Conservation (phyloP, 2,113 vertebrate genomes). For the Theristicus caerulescens region DNA sequence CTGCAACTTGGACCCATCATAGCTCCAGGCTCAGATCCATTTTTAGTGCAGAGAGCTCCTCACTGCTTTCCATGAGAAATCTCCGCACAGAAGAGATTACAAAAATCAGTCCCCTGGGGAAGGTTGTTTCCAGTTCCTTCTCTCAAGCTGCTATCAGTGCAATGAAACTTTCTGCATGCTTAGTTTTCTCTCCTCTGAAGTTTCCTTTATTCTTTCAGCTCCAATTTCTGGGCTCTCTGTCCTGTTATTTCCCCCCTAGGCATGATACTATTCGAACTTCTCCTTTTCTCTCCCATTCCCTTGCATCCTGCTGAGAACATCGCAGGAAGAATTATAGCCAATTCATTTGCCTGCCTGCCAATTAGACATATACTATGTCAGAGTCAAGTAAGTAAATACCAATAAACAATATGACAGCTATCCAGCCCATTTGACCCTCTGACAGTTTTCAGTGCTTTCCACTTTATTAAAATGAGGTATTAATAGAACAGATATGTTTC, state of each 20-base stretch:
- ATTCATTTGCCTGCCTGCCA: slow-evolving; percentile 40
- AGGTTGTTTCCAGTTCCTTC: neutral
- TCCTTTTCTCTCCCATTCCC: neutral
- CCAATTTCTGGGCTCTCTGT: neutral
- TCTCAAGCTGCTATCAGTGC: neutral
- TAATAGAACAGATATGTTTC: slow-evolving; percentile 16
- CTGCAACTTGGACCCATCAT: neutral
- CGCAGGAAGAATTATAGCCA: slow-evolving; percentile 9
- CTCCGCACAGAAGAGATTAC: neutral
- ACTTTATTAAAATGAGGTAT: slow-evolving; percentile 26
- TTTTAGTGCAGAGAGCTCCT: neutral
- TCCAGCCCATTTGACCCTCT: slow-evolving; percentile 16
- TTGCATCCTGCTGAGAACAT: neutral
- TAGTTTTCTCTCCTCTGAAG: neutral
- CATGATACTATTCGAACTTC: neutral
- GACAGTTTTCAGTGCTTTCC: slow-evolving; percentile 6
- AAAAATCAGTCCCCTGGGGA: neutral
- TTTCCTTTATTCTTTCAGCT: neutral
- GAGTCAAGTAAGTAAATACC: slow-evolving; percentile 38
- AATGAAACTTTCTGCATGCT: neutral
- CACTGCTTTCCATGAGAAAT: neutral
- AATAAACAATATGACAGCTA: slow-evolving; percentile 42
- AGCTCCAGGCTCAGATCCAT: neutral
- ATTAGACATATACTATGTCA: slow-evolving; percentile 25
- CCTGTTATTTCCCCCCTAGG: neutral